Percentiles rank a stretch among this genome's conserved stretches.
These are phyloP conservation scores for Charaxes varanes DNA, from an alignment of 1,140 invertebrate species.

Conservation along the genomic window DNA sequence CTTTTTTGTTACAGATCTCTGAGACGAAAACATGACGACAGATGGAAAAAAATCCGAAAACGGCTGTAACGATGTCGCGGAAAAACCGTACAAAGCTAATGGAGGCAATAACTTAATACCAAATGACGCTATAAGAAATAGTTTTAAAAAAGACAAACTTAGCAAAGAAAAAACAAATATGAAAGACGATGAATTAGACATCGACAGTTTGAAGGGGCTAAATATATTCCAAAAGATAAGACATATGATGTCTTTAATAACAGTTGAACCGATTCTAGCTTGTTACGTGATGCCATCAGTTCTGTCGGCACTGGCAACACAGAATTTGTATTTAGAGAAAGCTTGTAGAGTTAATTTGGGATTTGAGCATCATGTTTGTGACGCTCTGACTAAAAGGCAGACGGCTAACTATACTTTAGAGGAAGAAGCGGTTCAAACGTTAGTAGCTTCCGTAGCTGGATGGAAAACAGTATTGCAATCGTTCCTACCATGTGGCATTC, in stretches of 20 bases:
- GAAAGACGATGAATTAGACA: slow-evolving; percentile 27
- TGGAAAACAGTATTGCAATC: slow-evolving; percentile 88
- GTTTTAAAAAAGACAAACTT: slow-evolving; percentile 39
- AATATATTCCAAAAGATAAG: slow-evolving; percentile 73
- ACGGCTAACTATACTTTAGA: slow-evolving; percentile 82
- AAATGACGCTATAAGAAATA: slow-evolving; percentile 41
- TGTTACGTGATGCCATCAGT: slow-evolving; percentile 88
- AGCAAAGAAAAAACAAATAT: slow-evolving; percentile 28
- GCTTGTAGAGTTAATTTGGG: slow-evolving; percentile 87
- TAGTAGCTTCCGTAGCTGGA: slow-evolving; percentile 84
- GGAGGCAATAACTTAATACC: slow-evolving; percentile 46
- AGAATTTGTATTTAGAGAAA: slow-evolving; percentile 89
- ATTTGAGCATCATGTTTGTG: slow-evolving; percentile 82
- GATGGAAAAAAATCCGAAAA: slow-evolving; percentile 40
- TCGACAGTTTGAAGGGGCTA: slow-evolving; percentile 58
- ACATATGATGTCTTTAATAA: slow-evolving; percentile 79
- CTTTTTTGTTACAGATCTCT: slow-evolving; percentile 40
- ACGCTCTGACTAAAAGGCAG: slow-evolving; percentile 79
- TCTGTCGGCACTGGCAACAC: slow-evolving; percentile 83
- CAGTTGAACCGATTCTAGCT: slow-evolving; percentile 86
- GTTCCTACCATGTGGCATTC: slow-evolving; percentile 82
- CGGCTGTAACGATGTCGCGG: slow-evolving; percentile 16
- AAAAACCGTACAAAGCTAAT: slow-evolving; percentile 34
- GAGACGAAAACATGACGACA: slow-evolving; percentile 35
- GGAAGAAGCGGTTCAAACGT: slow-evolving; percentile 83